These are phyloP conservation scores for Aplodontia rufa DNA, from an alignment of 2,113 vertebrate species.

Conservation along the genomic window DNA sequence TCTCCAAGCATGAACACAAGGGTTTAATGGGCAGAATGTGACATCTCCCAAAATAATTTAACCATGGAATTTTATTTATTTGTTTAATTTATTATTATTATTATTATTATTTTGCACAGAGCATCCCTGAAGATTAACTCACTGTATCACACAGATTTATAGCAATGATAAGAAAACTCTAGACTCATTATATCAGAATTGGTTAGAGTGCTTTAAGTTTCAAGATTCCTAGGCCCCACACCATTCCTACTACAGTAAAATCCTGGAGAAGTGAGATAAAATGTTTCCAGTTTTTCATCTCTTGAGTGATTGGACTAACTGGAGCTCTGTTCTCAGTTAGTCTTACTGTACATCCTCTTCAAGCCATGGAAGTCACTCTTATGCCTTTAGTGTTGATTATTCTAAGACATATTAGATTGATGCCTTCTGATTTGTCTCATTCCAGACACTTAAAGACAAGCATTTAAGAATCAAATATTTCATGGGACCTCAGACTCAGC, in stretches of 20 bases:
- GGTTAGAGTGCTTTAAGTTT: not conserved
- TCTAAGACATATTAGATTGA: not conserved
- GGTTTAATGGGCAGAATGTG: not conserved
- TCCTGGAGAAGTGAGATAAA: not conserved
- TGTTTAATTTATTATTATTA: no score
- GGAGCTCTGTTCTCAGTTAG: not conserved
- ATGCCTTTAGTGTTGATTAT: not conserved
- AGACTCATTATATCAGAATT: not conserved
- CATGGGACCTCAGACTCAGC: not conserved
- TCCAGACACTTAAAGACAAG: not conserved
- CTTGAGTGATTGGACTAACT: not conserved
- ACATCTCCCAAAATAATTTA: not conserved
- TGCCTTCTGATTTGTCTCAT: not conserved
- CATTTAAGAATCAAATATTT: not conserved
- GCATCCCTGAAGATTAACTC: not conserved
- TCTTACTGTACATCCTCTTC: not conserved
- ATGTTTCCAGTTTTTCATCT: not conserved
- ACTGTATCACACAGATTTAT: not conserved
- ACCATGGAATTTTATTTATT: not conserved
- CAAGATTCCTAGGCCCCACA: not conserved
- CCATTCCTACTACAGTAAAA: not conserved
- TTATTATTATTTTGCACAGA: not conserved
- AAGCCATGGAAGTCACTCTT: not conserved
- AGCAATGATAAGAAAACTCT: slow-evolving; percentile 23
- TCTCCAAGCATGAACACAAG: not conserved